These are phyloP conservation scores for Brachystomella parvula DNA, from an alignment of 1,140 invertebrate species.

Conservation along the genomic window DNA sequence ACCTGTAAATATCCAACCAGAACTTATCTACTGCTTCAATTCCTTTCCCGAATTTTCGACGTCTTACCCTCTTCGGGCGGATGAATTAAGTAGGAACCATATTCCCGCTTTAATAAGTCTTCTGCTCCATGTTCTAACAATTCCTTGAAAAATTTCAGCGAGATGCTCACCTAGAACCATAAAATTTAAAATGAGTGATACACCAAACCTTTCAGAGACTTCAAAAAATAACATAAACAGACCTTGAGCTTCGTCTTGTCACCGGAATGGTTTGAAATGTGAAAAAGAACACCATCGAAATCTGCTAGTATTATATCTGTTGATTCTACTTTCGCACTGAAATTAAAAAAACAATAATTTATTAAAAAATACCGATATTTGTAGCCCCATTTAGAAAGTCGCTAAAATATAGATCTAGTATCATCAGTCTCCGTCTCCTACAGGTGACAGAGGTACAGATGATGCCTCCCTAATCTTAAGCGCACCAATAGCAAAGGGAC, in stretches of 20 bases:
- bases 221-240: constrained; percentile 45
- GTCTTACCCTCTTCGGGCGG: constrained; percentile 72
- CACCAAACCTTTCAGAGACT: not conserved
- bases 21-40: not conserved
- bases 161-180: constrained; percentile 82
- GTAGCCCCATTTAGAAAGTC: too few species aligned
- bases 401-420: too few species aligned
- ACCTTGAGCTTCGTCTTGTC: constrained; percentile 96
- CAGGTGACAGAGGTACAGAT: too few species aligned
- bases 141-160: constrained; percentile 97
- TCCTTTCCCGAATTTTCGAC: not conserved
- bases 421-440: too few species aligned
- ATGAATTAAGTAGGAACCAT: constrained; percentile 65
- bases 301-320: constrained; percentile 90
- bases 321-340: constrained; percentile 85
- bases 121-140: constrained; percentile 96
- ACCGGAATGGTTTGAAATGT: constrained; percentile 91
- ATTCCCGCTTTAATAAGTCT: constrained; percentile 86
- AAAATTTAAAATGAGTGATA: not conserved
- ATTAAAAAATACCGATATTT: constrained; percentile 1
- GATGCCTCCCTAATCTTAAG: too few species aligned
- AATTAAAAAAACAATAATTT: constrained; percentile 15
- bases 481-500: too few species aligned
- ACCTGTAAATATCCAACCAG: constrained; percentile 47
- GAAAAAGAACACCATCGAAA: constrained; percentile 98